Conservation (phyloP, 2,797 vertebrate species). For the Eidolon dupreanum region DNA sequence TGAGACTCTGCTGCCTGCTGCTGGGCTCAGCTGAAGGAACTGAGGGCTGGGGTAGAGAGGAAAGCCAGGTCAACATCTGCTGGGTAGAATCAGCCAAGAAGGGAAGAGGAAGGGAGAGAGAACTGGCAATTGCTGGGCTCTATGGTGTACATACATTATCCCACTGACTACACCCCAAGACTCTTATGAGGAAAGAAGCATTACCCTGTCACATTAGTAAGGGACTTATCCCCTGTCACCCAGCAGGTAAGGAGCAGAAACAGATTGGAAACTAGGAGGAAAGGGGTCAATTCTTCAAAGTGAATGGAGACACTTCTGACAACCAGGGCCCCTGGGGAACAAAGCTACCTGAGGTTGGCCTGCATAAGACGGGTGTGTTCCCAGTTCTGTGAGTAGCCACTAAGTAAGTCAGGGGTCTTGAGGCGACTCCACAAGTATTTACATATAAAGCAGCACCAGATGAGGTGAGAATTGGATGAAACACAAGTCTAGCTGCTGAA, state of each 20-base stretch:
- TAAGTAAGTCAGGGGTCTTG: neutral
- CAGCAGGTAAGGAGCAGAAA: neutral
- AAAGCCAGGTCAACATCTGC: neutral
- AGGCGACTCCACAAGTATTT: neutral
- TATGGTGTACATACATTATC: fast-evolving
- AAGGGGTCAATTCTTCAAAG: neutral
- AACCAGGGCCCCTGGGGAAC: neutral
- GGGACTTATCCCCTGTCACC: neutral
- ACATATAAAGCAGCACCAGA: neutral
- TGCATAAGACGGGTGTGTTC: neutral
- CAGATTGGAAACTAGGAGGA: neutral
- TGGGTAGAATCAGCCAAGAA: neutral
- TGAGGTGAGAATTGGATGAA: neutral
- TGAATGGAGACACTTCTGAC: neutral
- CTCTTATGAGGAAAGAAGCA: neutral
- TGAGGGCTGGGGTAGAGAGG: neutral
- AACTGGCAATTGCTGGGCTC: fast-evolving
- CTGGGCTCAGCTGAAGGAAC: neutral
- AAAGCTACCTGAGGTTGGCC: neutral
- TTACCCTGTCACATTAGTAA: fast-evolving
- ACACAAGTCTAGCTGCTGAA: neutral
- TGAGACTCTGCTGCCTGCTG: neutral
- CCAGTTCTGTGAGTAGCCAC: neutral
- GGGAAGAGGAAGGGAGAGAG: neutral
- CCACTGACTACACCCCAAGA: neutral